Evolutionary conservation across 2,113 vertebrate genomes (phyloP), one percentile per base, ranked within the genome.

Genomic region (Periophthalmus modestus): DNA sequence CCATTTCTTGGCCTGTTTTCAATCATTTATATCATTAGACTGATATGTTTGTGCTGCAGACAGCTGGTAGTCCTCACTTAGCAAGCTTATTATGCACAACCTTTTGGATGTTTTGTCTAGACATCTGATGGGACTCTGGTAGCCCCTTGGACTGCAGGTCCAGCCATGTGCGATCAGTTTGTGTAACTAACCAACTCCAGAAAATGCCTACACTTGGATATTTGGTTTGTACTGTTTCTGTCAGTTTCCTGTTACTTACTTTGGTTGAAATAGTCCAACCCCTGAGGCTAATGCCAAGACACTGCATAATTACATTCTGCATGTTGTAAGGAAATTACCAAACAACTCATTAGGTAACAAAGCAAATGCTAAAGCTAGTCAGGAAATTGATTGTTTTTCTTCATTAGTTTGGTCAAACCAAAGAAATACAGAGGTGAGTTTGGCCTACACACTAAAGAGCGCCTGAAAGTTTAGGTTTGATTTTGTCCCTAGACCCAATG

Each of bases 321-420:
- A 13, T 68, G 73, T 77, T 47, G 7, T 33, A 46, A 52, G 69
- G 72, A 87, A 85, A 82, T 72, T 24, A 85, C 34, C 23, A 59
- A 39, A 71, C 68, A 76, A 66, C 43, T 81, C 70, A 82, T 86
- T 80, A 68, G 71, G 28, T 7, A 33, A 67, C 21, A 2, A 14
- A 34, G 78, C 61, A 79, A 80, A 74, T 1, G 1, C 75, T 83
- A 34, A 66, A 66, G 61, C 58, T 13, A 43, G 66, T 67, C 66
- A 68, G 57, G 65, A 75, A 79, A 80, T 67, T 63, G 66, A 12
- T 21, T 13, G 33, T 69, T 73, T 55, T 34, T 54, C 63, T 57
- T 77, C 9, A 2, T 80, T 72, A 1, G 68, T 67, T 73, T 4
- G 24, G 58, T 55, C 48, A 52, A 72, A 18, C 7, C 36, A 52